Base-by-base conservation (phyloP, 2,888 invertebrate genomes). In the Margaritifera margaritifera region DNA sequence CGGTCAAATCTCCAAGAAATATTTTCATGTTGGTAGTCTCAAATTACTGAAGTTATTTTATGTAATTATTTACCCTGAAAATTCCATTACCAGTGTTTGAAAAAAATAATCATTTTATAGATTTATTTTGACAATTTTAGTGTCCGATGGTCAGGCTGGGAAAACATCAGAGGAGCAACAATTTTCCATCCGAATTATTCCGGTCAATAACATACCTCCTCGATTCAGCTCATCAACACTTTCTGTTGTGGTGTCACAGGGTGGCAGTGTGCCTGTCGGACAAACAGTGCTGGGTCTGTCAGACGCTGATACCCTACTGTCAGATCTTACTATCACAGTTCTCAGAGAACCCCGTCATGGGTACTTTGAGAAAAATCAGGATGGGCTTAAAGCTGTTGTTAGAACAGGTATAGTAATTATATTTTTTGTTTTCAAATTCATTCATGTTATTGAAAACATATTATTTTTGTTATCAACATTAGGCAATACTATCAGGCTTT, bases 131-230 rank as follows among this genome's bases (percentile, higher is more conserved):
- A 61, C n/a, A 5, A 2, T 69, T 74, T 15, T 75, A 86, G 85
- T 85, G 20, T 75, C 81, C 55, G 82, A 85, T 77, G 81, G 77
- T 6, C 69, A 74, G 18, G 71, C 74, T 25, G 74, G 68, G 20
- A 70, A 66, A 25, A 64, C 73, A 19, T 69, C 71, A 8, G 69
- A 80, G 31, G 84, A 85, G 68, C 79, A 86, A 68, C 80, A 77
- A 70, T 87, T 87, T 68, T 78, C 78, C 24, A 85, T 87, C 42
- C 66, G 74, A 24, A 70, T 88, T 6, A 52, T 83, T n/a, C 87
- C 87, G 11, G 85, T 87, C 51, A 85, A 87, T 74, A 86, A 86
- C 77, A 80, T 77, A 60, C 80, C 86, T 18, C 87, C 88, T 0
- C 57, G 70, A 25, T 83, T 87, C 66, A 60, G 68, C 2, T 62